Conservation (phyloP, 2,113 vertebrate genomes). For the Alectura lathami region DNA sequence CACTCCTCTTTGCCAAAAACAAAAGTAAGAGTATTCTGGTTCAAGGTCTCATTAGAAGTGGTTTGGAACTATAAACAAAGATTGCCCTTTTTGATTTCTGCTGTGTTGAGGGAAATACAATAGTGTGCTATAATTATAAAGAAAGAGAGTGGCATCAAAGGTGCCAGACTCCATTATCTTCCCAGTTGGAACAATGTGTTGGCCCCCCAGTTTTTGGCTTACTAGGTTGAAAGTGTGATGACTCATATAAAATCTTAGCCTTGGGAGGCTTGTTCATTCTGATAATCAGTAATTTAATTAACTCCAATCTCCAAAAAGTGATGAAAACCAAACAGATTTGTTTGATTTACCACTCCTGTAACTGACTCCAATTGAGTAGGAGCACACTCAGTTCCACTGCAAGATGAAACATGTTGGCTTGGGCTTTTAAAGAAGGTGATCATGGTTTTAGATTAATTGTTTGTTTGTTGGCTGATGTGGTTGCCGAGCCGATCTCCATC, state of each 20-base stretch:
- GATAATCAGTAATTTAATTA: conserved; percentile 56
- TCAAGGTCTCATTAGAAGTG: neutral
- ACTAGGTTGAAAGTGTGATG: conserved; percentile 24
- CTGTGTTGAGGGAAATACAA: conserved; percentile 51
- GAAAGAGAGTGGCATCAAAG: conserved; percentile 17
- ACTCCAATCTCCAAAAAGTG: conserved; percentile 37
- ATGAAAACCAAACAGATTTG: conserved; percentile 53
- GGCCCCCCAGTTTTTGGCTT: conserved; percentile 12
- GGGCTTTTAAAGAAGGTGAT: neutral
- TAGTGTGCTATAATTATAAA: conserved; percentile 13
- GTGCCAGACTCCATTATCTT: conserved; percentile 35
- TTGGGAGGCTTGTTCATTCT: conserved; percentile 29
- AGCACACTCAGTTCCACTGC: neutral
- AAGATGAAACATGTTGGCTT: conserved; percentile 29
- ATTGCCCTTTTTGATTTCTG: conserved; percentile 12
- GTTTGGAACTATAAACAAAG: conserved; percentile 2
- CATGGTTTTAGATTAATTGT: neutral
- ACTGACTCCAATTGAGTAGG: neutral
- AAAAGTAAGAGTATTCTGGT: neutral
- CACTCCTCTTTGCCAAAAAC: neutral
- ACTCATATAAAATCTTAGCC: conserved; percentile 49
- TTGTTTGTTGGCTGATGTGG: too few species aligned
- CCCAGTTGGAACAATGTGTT: neutral
- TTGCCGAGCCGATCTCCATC: too few species aligned
- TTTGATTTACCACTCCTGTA: conserved; percentile 58